These are phyloP conservation scores for Uria aalge DNA, from an alignment of 2,113 vertebrate species.

Conservation along the genomic window DNA sequence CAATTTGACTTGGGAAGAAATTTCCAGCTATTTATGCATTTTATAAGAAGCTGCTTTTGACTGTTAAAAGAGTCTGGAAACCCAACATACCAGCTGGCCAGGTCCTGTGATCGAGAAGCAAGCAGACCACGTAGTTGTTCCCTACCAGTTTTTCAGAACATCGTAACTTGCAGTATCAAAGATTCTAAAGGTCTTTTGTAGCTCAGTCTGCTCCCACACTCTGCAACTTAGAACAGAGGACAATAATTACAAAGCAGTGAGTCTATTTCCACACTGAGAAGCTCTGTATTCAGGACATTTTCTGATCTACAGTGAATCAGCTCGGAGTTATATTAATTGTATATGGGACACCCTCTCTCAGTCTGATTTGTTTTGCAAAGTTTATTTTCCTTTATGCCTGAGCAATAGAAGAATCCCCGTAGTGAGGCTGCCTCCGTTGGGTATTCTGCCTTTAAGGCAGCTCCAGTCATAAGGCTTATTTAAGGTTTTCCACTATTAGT, in stretches of 20 bases:
- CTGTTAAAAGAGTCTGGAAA: background rate
- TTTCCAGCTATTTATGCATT: background rate
- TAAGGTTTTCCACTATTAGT: background rate
- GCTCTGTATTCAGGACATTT: background rate
- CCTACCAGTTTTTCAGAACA: background rate
- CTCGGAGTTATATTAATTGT: background rate
- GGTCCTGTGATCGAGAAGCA: background rate
- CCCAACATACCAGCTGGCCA: background rate
- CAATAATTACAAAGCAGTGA: background rate
- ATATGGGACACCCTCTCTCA: background rate
- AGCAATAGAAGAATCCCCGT: background rate
- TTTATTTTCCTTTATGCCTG: background rate
- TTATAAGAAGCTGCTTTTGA: background rate
- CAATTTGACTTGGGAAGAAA: background rate
- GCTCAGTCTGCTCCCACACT: background rate
- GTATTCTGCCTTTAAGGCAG: background rate
- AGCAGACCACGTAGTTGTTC: background rate
- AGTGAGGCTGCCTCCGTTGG: background rate
- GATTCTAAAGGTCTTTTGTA: background rate
- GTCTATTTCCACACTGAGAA: background rate
- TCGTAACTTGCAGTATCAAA: background rate
- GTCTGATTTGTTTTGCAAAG: constrained; percentile 36
- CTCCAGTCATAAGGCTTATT: background rate
- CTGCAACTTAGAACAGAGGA: background rate
- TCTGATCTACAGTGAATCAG: background rate